These are phyloP conservation scores for Mionectes olivaceus DNA, from an alignment of 2,797 vertebrate species.

Conservation along the genomic window DNA sequence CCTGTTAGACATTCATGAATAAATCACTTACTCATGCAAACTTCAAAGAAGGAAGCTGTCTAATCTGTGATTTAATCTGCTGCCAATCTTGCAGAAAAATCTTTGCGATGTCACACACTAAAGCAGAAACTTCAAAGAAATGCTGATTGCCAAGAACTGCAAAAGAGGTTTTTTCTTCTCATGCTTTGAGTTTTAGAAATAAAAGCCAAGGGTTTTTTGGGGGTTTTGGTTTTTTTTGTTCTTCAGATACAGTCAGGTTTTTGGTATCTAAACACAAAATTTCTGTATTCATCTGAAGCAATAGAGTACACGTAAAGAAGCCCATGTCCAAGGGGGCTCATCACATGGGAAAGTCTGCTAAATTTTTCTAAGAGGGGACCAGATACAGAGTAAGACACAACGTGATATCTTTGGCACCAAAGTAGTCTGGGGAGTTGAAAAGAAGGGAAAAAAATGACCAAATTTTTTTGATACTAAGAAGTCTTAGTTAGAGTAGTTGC, in stretches of 20 bases:
- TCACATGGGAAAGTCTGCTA: not conserved
- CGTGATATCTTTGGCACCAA: not conserved
- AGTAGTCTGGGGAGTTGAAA: not conserved
- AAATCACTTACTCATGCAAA: not conserved
- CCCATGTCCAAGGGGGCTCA: not conserved
- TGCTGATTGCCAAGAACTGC: not conserved
- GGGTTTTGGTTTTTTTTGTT: not conserved
- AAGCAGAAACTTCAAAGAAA: slow-evolving; percentile 52
- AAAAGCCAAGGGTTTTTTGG: not conserved
- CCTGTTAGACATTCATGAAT: not conserved
- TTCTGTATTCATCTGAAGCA: not conserved
- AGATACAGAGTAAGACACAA: not conserved
- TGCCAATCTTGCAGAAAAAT: slow-evolving; percentile 12
- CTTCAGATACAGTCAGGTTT: not conserved
- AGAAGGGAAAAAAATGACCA: not conserved
- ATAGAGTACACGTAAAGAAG: not conserved
- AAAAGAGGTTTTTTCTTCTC: not conserved
- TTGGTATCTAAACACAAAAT: not conserved
- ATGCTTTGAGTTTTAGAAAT: not conserved
- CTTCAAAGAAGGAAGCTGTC: slow-evolving; percentile 28
- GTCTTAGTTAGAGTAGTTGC: not conserved
- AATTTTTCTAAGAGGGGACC: not conserved
- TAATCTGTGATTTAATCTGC: slow-evolving; percentile 34
- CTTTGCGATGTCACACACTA: not conserved
- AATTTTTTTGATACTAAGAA: not conserved